phyloP scores from a whole-genome alignment of 1,140 invertebrate genomes.

The Eulimnadia texana region DNA sequence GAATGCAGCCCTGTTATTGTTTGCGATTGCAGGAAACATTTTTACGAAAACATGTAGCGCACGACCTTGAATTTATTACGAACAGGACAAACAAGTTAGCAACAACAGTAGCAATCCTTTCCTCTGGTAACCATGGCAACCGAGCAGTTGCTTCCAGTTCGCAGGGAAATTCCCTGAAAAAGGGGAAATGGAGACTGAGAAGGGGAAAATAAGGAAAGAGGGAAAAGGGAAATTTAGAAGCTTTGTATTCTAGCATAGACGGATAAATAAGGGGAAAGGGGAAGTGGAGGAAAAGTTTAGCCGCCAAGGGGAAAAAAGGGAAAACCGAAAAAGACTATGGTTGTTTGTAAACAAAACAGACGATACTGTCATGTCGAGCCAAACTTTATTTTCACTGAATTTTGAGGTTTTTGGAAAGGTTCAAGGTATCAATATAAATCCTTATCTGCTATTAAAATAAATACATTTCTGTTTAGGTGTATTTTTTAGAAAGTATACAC shows the following conservation, averaged over 20 bases:
- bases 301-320: no score
- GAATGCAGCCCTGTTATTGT: background rate
- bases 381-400: background rate
- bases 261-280: no score
- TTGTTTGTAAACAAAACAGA: background rate
- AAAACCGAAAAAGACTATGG: background rate
- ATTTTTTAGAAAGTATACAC: constrained; percentile 39
- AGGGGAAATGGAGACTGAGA: no score
- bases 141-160: no score
- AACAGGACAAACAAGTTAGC: background rate
- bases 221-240: no score
- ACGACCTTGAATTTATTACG: background rate
- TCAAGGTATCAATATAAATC: background rate
- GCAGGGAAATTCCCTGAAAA: no score
- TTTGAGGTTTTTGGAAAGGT: constrained; percentile 5
- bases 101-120: background rate
- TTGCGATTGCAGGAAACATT: background rate
- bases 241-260: no score
- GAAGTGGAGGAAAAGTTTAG: no score
- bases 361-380: background rate
- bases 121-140: background rate
- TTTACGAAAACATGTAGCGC: background rate
- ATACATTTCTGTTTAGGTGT: background rate
- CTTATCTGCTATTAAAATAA: no score
- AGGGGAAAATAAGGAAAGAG: no score